Conservation (phyloP, 2,797 vertebrate species). For the Notolabrus celidotus region DNA sequence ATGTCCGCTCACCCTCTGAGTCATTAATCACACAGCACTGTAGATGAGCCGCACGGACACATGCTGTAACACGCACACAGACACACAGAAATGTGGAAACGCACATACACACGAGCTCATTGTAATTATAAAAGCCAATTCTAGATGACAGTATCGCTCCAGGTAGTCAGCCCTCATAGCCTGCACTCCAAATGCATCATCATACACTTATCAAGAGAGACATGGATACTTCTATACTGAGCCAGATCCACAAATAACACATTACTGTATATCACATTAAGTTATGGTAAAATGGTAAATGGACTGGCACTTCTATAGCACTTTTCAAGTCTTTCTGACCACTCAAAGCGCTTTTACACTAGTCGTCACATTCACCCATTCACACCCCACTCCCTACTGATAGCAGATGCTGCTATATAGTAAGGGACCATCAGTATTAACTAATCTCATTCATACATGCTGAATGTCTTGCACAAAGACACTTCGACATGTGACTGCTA, state of each 20-base stretch:
- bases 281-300: no score
- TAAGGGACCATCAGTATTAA: no score
- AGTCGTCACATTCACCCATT: no score
- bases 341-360: no score
- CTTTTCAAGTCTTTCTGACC: no score
- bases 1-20: constrained; percentile 70
- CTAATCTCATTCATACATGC: no score
- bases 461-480: no score
- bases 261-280: constrained; percentile 60
- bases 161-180: constrained; percentile 70
- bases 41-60: constrained; percentile 54
- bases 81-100: constrained; percentile 5
- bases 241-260: constrained; percentile 58
- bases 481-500: no score
- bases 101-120: constrained; percentile 27
- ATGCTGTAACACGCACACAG: constrained; percentile 21
- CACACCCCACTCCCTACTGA: no score
- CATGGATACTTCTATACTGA: constrained; percentile 51
- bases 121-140: constrained; percentile 75
- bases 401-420: no score
- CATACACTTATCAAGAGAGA: constrained; percentile 52
- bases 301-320: no score
- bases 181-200: constrained; percentile 56
- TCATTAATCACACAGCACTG: constrained; percentile 77
- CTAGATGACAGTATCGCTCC: constrained; percentile 73